These are phyloP conservation scores for Eurytemora carolleeae DNA, from an alignment of 1,140 invertebrate species.

Conservation along the genomic window DNA sequence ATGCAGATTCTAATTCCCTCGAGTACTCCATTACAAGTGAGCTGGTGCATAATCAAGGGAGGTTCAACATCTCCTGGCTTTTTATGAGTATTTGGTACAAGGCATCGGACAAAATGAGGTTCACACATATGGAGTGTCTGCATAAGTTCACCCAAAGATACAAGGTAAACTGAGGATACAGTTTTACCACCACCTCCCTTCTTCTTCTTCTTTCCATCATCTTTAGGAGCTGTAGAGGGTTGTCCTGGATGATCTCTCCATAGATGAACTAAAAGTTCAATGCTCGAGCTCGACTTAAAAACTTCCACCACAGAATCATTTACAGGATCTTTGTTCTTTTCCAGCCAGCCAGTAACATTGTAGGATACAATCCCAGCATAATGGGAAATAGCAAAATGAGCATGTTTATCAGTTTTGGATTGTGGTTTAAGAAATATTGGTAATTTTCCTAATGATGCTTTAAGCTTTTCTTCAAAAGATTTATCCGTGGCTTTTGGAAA, in stretches of 20 bases:
- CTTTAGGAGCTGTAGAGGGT: slow-evolving; percentile 35
- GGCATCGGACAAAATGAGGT: slow-evolving; percentile 44
- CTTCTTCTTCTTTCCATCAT: slow-evolving; percentile 57
- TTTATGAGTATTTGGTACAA: slow-evolving; percentile 44
- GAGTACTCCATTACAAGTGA: slow-evolving; percentile 38
- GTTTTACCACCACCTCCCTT: slow-evolving; percentile 49
- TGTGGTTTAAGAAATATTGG: slow-evolving; percentile 26
- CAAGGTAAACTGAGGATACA: slow-evolving; percentile 78
- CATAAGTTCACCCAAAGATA: slow-evolving; percentile 32
- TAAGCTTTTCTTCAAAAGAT: slow-evolving; percentile 23
- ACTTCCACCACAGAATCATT: slow-evolving; percentile 97
- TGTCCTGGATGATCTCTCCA: slow-evolving; percentile 85
- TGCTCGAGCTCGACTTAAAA: slow-evolving; percentile 68
- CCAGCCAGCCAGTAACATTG: slow-evolving; percentile 94
- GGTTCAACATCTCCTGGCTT: slow-evolving; percentile 29
- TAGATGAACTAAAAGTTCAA: slow-evolving; percentile 69
- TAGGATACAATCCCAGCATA: slow-evolving; percentile 90
- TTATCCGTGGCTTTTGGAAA: slow-evolving; percentile 31
- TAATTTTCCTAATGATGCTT: slow-evolving; percentile 28
- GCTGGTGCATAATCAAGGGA: slow-evolving; percentile 30
- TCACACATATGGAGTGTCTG: slow-evolving; percentile 35
- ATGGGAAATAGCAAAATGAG: slow-evolving; percentile 95
- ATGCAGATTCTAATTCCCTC: slow-evolving; percentile 37
- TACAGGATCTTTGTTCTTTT: slow-evolving; percentile 99
- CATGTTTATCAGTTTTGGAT: slow-evolving; percentile 58